Conservation (phyloP, 1,140 invertebrate species). For the Panagrolaimus sp. region DNA sequence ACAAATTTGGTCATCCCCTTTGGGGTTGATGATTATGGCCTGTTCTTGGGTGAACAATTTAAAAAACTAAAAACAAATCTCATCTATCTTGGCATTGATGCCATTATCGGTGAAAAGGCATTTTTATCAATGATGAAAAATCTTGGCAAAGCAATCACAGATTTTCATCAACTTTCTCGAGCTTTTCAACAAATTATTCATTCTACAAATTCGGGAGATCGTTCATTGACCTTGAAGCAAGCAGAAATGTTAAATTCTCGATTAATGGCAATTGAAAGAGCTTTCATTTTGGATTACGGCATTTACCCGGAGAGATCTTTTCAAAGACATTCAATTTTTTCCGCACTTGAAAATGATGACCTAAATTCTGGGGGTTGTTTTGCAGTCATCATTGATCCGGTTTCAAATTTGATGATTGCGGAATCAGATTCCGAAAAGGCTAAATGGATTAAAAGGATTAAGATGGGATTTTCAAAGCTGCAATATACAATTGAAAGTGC, state of each 20-base stretch:
- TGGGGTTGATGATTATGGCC: slow-evolving; percentile 45
- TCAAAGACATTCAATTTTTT: slow-evolving; percentile 19
- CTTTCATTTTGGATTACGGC: slow-evolving; percentile 16
- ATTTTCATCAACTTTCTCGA: slow-evolving; percentile 31
- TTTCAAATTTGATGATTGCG: background rate
- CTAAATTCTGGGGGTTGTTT: slow-evolving; percentile 11
- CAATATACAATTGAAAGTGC: slow-evolving; percentile 26
- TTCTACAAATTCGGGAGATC: background rate
- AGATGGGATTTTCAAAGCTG: slow-evolving; percentile 17
- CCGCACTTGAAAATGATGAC: background rate
- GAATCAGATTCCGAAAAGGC: background rate
- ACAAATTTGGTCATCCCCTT: slow-evolving; percentile 48
- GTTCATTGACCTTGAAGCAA: background rate
- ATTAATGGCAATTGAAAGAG: slow-evolving; percentile 10
- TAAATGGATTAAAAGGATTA: background rate
- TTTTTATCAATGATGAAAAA: slow-evolving; percentile 27
- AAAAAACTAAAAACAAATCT: slow-evolving; percentile 32
- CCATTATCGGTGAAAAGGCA: slow-evolving; percentile 19
- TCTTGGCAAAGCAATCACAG: slow-evolving; percentile 23
- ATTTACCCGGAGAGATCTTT: background rate
- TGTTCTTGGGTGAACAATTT: slow-evolving; percentile 28
- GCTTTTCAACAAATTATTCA: slow-evolving; percentile 2
- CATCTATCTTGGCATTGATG: slow-evolving; percentile 29
- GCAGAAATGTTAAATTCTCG: slow-evolving; percentile 22
- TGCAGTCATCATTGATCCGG: slow-evolving; percentile 26